phyloP scores from a whole-genome alignment of 37 sponge, comb jelly and placozoan species.

The Chondrilla cf. caribensis region DNA sequence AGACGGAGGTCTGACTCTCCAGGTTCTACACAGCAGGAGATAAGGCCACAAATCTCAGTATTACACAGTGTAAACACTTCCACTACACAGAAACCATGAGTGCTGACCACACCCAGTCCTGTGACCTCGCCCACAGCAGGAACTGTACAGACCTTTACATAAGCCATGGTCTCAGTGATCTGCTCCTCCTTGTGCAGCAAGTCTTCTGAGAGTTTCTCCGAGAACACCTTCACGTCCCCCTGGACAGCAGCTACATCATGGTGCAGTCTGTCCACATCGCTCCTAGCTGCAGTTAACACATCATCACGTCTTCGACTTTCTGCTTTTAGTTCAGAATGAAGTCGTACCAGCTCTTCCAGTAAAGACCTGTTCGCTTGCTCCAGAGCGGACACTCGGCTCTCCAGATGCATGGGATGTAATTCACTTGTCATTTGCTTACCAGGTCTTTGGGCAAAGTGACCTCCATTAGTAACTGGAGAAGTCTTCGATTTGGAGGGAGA shows the following conservation, averaged over 20 bases:
- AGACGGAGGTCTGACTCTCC: too few species aligned
- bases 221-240: not conserved
- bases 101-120: too few species aligned
- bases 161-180: not conserved
- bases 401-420: not conserved
- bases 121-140: too few species aligned
- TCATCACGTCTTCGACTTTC: not conserved
- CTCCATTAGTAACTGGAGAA: too few species aligned
- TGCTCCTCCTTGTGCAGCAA: not conserved
- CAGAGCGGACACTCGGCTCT: not conserved
- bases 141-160: not conserved
- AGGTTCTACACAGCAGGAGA: too few species aligned
- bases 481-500: too few species aligned
- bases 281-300: not conserved
- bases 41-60: too few species aligned
- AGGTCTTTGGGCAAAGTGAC: too few species aligned
- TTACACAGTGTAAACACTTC: too few species aligned
- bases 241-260: not conserved
- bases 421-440: too few species aligned
- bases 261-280: not conserved
- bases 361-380: conserved; percentile 9
- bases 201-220: not conserved
- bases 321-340: not conserved
- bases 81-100: too few species aligned
- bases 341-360: conserved; percentile 6